Conservation (phyloP, 2,888 invertebrate genomes). For the Eupithecia vulgata region DNA sequence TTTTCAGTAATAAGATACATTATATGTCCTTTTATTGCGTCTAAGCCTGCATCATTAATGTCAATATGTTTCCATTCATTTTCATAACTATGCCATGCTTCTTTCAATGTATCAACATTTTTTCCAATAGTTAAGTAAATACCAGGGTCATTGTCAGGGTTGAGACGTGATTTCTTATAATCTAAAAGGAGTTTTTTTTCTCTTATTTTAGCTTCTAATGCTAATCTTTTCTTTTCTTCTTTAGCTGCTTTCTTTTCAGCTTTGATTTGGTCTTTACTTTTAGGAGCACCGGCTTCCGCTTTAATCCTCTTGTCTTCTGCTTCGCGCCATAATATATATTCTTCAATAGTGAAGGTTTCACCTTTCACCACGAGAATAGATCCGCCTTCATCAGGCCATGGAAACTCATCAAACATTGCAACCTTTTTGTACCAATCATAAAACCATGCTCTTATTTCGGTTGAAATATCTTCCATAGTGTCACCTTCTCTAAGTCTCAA, state of each 20-base stretch:
- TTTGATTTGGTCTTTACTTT: slow-evolving; percentile 76
- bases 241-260: slow-evolving; percentile 69
- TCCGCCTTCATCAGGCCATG: slow-evolving; percentile 89
- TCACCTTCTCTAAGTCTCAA: slow-evolving; percentile 80
- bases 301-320: slow-evolving; percentile 68
- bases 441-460: slow-evolving; percentile 91
- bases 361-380: slow-evolving; percentile 84
- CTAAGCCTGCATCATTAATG: slow-evolving; percentile 74
- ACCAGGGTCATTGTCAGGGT: slow-evolving; percentile 76
- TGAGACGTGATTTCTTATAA: slow-evolving; percentile 75
- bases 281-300: slow-evolving; percentile 63
- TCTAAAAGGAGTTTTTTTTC: slow-evolving; percentile 73
- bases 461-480: slow-evolving; percentile 89
- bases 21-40: slow-evolving; percentile 86
- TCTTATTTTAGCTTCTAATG: slow-evolving; percentile 61
- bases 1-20: slow-evolving; percentile 86
- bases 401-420: slow-evolving; percentile 88
- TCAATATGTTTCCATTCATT: slow-evolving; percentile 71
- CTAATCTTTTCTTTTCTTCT: slow-evolving; percentile 71
- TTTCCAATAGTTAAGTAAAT: slow-evolving; percentile 62
- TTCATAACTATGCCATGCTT: slow-evolving; percentile 66
- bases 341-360: slow-evolving; percentile 84
- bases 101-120: slow-evolving; percentile 51
- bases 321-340: slow-evolving; percentile 78
- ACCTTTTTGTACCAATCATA: slow-evolving; percentile 84